Percentiles rank a stretch among this genome's conserved stretches.
phyloP scores from a whole-genome alignment of 2,113 vertebrate genomes.

The Silurus asotus region DNA sequence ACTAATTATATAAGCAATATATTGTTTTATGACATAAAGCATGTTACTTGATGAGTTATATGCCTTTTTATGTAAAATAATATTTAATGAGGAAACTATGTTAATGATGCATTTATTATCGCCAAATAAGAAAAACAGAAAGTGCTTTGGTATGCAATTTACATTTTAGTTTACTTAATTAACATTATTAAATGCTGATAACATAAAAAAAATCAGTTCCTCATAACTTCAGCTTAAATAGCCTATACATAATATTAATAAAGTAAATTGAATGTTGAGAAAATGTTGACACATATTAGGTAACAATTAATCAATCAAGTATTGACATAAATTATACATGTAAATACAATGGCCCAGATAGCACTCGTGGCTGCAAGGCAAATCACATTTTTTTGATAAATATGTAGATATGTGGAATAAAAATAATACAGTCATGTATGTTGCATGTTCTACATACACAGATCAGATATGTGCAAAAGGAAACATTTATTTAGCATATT shows the following conservation, averaged over 20 bases:
- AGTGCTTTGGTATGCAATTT: neutral
- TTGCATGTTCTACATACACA: neutral
- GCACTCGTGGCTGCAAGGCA: neutral
- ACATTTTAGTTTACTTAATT: neutral
- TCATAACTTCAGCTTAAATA: neutral
- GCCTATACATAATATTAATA: neutral
- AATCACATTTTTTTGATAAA: neutral
- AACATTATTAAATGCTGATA: neutral
- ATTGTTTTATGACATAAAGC: neutral
- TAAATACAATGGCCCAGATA: neutral
- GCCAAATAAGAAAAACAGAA: neutral
- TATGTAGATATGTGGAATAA: too few species aligned
- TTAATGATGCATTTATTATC: neutral
- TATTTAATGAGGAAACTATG: constrained; percentile 1
- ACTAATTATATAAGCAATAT: neutral
- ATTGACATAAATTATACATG: neutral
- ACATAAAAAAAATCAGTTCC: neutral
- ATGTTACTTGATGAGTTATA: neutral
- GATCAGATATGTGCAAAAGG: neutral
- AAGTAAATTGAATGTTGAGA: neutral
- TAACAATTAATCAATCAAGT: neutral
- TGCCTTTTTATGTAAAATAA: neutral
- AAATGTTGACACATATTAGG: neutral
- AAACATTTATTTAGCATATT: neutral
- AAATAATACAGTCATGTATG: neutral